Percentiles rank a stretch among this genome's conserved stretches.
phyloP scores from a whole-genome alignment of 2,888 invertebrate species.

The Spilarctia lutea region DNA sequence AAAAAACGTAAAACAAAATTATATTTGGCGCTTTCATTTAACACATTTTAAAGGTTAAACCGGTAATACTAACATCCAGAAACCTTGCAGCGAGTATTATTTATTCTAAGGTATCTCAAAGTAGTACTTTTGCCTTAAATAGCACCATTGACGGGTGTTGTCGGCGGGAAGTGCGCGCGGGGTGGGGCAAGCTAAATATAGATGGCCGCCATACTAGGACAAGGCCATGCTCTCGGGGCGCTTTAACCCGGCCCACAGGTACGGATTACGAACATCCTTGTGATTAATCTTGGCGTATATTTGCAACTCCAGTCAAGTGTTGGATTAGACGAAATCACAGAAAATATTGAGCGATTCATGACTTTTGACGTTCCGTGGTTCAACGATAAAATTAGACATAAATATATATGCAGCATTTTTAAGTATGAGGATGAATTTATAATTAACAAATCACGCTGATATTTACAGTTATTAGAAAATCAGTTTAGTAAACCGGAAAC shows the following conservation, averaged over 20 bases:
- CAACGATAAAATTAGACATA: constrained; percentile 33
- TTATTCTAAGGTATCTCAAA: constrained; percentile 49
- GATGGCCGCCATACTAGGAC: constrained; percentile 78
- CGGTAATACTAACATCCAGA: constrained; percentile 10
- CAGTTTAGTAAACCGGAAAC: constrained; percentile 8
- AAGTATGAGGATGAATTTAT: not conserved
- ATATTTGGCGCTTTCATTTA: not conserved
- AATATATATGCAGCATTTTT: not conserved
- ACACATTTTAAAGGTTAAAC: not conserved
- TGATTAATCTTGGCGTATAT: constrained; percentile 76
- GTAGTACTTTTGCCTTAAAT: constrained; percentile 71
- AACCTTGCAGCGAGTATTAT: constrained; percentile 45
- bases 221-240: constrained; percentile 74
- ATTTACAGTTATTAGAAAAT: constrained; percentile 3
- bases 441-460: not conserved
- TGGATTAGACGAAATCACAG: constrained; percentile 67
- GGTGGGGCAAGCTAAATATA: constrained; percentile 75
- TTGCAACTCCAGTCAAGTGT: constrained; percentile 64
- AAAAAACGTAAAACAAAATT: not conserved
- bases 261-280: constrained; percentile 74
- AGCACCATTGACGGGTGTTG: constrained; percentile 74
- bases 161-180: constrained; percentile 55
- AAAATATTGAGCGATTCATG: constrained; percentile 61
- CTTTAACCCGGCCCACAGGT: constrained; percentile 69
- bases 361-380: constrained; percentile 49